Evolutionary conservation across 1,140 invertebrate species (phyloP).

Genomic region (Mycetomoellerius zeteki): DNA sequence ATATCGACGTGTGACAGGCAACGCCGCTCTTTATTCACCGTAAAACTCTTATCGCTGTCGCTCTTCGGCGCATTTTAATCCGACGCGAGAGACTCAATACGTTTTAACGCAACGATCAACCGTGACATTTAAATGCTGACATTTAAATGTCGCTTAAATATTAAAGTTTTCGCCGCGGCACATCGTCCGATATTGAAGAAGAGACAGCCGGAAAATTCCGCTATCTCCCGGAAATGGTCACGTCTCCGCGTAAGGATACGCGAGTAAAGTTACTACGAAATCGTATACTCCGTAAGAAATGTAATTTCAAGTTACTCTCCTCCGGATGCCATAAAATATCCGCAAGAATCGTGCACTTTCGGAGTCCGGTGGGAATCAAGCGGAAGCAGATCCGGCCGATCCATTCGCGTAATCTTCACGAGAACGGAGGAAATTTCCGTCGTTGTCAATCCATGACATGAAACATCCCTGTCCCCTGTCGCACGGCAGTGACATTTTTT

Average conservation of each 20-base stretch:
- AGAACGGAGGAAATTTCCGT: conserved; percentile 46
- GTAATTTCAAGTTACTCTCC: conserved; percentile 57
- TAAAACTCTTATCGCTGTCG: conserved; percentile 56
- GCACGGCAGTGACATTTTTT: conserved; percentile 47
- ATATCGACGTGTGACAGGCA: conserved; percentile 34
- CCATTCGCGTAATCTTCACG: conserved; percentile 54
- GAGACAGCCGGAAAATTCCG: conserved; percentile 20
- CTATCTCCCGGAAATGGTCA: conserved; percentile 9
- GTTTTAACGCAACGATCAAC: conserved; percentile 31
- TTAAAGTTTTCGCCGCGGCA: conserved; percentile 26
- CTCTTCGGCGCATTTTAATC: conserved; percentile 28
- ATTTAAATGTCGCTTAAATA: conserved; percentile 59
- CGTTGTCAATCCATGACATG: conserved; percentile 43
- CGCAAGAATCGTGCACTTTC: conserved; percentile 35
- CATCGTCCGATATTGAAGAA: neutral
- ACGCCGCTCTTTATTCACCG: conserved; percentile 50
- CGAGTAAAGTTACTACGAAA: conserved; percentile 42
- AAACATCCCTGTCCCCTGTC: conserved; percentile 21
- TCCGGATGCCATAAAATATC: conserved; percentile 51
- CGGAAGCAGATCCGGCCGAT: conserved; percentile 33
- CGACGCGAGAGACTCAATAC: conserved; percentile 36
- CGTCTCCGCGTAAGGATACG: conserved; percentile 14
- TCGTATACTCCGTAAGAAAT: conserved; percentile 24
- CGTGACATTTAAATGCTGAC: conserved; percentile 54
- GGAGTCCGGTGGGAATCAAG: conserved; percentile 43